Percentiles rank a stretch among this genome's conserved stretches.
These are phyloP conservation scores for Otocyon megalotis DNA, from an alignment of 2,113 vertebrate genomes.

Conservation along the genomic window DNA sequence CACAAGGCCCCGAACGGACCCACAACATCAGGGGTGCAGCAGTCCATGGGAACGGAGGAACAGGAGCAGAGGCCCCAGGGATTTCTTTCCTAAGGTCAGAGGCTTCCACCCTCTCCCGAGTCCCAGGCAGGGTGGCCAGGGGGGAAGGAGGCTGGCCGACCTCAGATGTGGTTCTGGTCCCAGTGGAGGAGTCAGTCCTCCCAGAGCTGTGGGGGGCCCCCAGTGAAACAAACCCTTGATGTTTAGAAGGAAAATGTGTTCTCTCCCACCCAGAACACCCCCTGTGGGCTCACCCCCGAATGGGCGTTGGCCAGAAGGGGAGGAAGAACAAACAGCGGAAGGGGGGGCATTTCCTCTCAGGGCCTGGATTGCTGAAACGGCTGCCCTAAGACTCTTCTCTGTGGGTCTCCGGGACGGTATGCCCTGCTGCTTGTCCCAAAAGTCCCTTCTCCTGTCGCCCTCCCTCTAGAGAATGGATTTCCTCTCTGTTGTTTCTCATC, in stretches of 20 bases:
- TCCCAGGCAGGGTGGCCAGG: not conserved
- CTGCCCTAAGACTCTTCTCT: not conserved
- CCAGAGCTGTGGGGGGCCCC: not conserved
- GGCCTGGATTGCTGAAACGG: not conserved
- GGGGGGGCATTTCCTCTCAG: not conserved
- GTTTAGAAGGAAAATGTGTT: not conserved
- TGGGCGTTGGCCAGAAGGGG: not conserved
- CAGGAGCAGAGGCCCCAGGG: not conserved
- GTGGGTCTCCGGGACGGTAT: not conserved
- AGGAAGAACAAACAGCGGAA: not conserved
- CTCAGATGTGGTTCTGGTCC: not conserved
- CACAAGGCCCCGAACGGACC: not conserved
- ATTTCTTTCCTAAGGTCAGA: not conserved
- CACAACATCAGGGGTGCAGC: not conserved
- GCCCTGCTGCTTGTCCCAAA: not conserved
- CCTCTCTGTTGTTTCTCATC: not conserved
- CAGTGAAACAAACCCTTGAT: not conserved
- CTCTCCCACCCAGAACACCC: not conserved
- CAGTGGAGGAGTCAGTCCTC: not conserved
- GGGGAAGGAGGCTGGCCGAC: not conserved
- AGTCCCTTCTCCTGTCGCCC: fast-evolving
- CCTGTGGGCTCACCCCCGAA: not conserved
- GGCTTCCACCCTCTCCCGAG: not conserved
- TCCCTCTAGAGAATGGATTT: not conserved
- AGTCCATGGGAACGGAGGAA: not conserved